Conservation (phyloP, 2,113 vertebrate species). For the Solea solea region DNA sequence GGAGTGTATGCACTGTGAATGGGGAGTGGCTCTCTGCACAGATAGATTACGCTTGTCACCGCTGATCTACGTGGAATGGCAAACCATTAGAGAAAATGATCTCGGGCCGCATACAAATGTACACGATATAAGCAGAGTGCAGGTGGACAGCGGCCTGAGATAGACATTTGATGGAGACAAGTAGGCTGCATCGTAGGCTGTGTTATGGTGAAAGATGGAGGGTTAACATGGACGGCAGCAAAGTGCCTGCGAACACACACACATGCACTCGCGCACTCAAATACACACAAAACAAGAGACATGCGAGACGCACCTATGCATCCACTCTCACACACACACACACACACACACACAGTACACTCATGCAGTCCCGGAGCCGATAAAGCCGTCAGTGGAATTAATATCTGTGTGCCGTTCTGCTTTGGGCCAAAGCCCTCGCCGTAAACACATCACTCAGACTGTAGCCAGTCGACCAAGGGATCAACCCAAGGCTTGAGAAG, state of each 20-base stretch:
- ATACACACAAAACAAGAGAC: conserved; percentile 14
- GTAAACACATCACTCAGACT: conserved; percentile 72
- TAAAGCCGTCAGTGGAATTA: conserved; percentile 67
- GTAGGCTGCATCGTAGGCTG: conserved; percentile 38
- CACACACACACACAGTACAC: conserved; percentile 18
- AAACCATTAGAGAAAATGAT: conserved; percentile 68
- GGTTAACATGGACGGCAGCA: conserved; percentile 20
- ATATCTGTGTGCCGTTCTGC: conserved; percentile 56
- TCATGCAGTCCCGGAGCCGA: conserved; percentile 58
- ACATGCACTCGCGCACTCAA: background rate
- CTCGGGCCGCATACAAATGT: conserved; percentile 65
- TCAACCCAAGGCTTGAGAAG: conserved; percentile 38
- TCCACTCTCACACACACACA: background rate
- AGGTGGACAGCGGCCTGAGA: conserved; percentile 62
- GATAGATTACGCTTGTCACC: conserved; percentile 68
- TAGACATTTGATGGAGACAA: conserved; percentile 68
- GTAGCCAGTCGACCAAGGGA: conserved; percentile 48
- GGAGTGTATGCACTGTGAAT: conserved; percentile 50
- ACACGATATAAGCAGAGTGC: conserved; percentile 56
- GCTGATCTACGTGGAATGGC: conserved; percentile 64
- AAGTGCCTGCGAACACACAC: conserved; percentile 22
- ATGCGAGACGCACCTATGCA: conserved; percentile 30
- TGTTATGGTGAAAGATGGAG: conserved; percentile 53
- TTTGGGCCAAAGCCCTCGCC: conserved; percentile 45
- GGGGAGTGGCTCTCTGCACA: conserved; percentile 51